phyloP scores from a whole-genome alignment of 2,797 vertebrate species.

The Rhynchonycteris naso region DNA sequence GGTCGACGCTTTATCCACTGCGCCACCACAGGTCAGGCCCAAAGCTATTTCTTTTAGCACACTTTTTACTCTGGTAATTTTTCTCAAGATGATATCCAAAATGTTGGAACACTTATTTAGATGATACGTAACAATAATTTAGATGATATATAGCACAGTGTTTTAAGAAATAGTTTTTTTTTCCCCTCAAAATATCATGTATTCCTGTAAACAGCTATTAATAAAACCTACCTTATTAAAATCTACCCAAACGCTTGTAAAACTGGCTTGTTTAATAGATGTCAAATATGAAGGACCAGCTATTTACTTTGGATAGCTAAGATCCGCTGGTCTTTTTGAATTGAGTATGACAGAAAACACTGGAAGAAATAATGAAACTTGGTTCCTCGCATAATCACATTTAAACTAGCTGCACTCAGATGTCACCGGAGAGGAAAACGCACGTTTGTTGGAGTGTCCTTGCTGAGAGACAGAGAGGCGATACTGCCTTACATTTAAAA shows the following conservation, averaged over 20 bases:
- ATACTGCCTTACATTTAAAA: slow-evolving; percentile 17
- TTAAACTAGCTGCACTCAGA: slow-evolving; percentile 39
- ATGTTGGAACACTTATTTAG: not conserved
- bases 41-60: not conserved
- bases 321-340: not conserved
- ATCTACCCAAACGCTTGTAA: not conserved
- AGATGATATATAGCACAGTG: too few species aligned
- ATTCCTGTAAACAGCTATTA: not conserved
- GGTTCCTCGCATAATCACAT: not conserved
- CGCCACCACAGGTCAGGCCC: too few species aligned
- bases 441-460: not conserved
- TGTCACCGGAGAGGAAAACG: not conserved
- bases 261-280: not conserved
- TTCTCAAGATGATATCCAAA: not conserved
- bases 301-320: not conserved
- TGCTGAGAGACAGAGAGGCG: not conserved
- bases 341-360: not conserved
- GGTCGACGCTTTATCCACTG: too few species aligned
- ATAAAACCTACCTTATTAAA: not conserved
- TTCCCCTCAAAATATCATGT: not conserved
- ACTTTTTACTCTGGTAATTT: not conserved
- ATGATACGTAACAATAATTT: not conserved
- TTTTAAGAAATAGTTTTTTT: not conserved
- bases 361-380: slow-evolving; percentile 45
- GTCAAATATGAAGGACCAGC: not conserved